Conservation (phyloP, 92 coral and sea anemone species). For the Hydrozoanthus gracilis region DNA sequence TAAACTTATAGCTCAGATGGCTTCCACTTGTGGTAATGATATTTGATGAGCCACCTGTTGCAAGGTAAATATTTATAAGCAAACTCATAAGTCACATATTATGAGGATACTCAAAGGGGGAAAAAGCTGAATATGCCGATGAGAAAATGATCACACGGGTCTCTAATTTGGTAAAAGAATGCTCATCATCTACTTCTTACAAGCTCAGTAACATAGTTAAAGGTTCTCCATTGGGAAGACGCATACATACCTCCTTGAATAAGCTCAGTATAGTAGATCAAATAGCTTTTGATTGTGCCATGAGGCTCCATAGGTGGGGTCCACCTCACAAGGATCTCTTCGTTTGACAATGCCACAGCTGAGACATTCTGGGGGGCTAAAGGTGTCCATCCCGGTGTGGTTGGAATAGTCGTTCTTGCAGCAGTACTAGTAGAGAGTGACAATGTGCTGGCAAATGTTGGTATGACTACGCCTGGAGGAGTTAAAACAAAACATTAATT, state of each 20-base stretch:
- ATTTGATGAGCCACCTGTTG: not conserved
- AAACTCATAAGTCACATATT: not conserved
- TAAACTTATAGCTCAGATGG: conserved; percentile 13
- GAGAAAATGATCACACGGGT: too few relatives aligned
- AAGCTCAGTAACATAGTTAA: too few relatives aligned
- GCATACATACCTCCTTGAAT: conserved; percentile 23
- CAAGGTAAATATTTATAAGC: too few relatives aligned
- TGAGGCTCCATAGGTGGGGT: not conserved
- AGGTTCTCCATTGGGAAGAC: too few relatives aligned
- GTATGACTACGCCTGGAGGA: conserved; percentile 32
- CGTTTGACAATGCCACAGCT: conserved; percentile 32
- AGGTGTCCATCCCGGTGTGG: conserved; percentile 17
- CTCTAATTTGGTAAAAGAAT: too few relatives aligned
- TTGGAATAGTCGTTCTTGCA: not conserved
- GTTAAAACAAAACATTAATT: not conserved
- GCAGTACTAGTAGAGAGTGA: not conserved
- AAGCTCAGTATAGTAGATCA: conserved; percentile 4
- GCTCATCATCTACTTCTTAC: too few relatives aligned
- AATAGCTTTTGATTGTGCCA: not conserved
- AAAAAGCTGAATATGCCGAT: too few relatives aligned
- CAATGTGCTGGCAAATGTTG: not conserved
- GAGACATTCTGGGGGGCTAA: conserved; percentile 37
- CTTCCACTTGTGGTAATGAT: conserved; percentile 23
- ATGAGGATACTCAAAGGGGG: too few relatives aligned
- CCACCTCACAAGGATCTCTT: conserved; percentile 39